These are phyloP conservation scores for Oophaga pumilio DNA, from an alignment of 2,113 vertebrate genomes.

Conservation along the genomic window DNA sequence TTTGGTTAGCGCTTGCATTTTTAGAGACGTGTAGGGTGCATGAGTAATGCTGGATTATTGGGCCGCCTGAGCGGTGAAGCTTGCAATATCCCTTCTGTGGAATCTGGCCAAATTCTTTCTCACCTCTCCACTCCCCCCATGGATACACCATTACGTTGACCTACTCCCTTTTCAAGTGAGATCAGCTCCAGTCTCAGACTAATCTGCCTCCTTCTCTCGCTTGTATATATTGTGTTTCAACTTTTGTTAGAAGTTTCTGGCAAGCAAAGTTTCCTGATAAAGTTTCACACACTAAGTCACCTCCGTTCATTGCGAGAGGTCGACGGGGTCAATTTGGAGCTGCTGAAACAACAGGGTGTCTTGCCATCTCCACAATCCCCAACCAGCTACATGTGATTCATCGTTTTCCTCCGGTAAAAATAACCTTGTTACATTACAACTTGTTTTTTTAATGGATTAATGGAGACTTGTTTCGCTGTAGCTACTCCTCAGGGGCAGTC, in stretches of 20 bases:
- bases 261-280: conserved; percentile 38
- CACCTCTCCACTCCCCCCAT: conserved; percentile 31
- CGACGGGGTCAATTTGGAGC: conserved; percentile 40
- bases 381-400: conserved; percentile 4
- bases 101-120: conserved; percentile 42
- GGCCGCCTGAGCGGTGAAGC: not conserved
- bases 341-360: conserved; percentile 56
- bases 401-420: conserved; percentile 13
- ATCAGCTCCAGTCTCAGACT: conserved; percentile 13
- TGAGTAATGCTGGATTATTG: conserved; percentile 42
- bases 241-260: conserved; percentile 44
- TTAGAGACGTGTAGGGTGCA: not conserved
- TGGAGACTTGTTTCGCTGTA: not conserved
- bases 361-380: conserved; percentile 13
- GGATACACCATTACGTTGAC: conserved; percentile 38
- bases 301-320: conserved; percentile 37
- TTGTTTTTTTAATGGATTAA: not conserved
- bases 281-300: conserved; percentile 47
- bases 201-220: conserved; percentile 16
- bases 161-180: conserved; percentile 48
- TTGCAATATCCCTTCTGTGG: conserved; percentile 28
- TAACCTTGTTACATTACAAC: not conserved
- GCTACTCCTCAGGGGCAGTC: not conserved
- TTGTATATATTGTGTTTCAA: conserved; percentile 44
- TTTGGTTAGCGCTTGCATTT: not conserved